These are phyloP conservation scores for Silurus aristotelis DNA, from an alignment of 2,797 vertebrate species.

Conservation along the genomic window DNA sequence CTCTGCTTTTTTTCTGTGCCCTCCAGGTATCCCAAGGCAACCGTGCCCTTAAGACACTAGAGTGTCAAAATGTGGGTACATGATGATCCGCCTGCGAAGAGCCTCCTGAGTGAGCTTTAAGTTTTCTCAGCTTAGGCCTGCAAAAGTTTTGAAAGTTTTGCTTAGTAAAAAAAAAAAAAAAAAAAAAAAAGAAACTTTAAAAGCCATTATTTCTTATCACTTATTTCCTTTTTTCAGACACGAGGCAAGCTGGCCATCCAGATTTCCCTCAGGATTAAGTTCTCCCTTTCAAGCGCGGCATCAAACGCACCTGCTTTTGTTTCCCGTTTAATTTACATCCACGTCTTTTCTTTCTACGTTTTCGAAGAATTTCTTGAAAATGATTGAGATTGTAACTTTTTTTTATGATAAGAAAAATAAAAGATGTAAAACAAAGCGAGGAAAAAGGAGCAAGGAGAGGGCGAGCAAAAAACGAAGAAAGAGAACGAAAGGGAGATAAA, in stretches of 20 bases:
- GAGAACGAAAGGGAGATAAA: not conserved
- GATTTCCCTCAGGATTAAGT: conserved; percentile 13
- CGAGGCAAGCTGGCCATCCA: conserved; percentile 14
- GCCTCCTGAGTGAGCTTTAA: not conserved
- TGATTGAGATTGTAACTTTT: not conserved
- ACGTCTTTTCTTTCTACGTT: not conserved
- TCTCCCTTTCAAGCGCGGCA: conserved; percentile 26
- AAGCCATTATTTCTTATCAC: conserved; percentile 22
- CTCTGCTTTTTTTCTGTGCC: conserved; percentile 11
- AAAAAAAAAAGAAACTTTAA: not conserved
- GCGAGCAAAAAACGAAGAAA: not conserved
- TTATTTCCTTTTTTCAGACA: conserved; percentile 24
- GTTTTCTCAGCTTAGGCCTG: not conserved
- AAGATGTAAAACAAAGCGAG: not conserved
- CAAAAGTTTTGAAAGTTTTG: not conserved
- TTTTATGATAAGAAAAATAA: conserved; percentile 14
- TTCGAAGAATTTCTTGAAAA: not conserved
- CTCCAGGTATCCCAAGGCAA: conserved; percentile 27
- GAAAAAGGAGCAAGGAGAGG: not conserved
- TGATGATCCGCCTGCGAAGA: not conserved
- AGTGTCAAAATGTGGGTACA: conserved; percentile 14
- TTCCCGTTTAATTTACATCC: conserved; percentile 13
- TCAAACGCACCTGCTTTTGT: conserved; percentile 35
- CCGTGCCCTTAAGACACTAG: conserved; percentile 23
- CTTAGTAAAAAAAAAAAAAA: not conserved